Percentiles rank a stretch among this genome's conserved stretches.
Conservation (phyloP, 30 jellyfish, hydroid and myxozoan species). For the Morbakka virulenta region DNA sequence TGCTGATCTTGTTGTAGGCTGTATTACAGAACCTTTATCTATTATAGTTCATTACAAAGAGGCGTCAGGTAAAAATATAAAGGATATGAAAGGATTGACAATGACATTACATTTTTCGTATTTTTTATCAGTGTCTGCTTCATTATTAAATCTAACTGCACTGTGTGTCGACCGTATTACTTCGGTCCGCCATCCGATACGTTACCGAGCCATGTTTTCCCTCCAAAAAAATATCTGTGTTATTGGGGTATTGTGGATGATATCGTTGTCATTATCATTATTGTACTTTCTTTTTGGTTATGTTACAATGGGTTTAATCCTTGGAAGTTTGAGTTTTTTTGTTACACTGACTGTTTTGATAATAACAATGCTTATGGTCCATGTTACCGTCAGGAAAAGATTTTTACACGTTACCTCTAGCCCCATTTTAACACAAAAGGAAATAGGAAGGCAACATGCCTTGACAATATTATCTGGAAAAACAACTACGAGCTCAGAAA, state of each 20-base stretch:
- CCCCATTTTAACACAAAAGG: no score
- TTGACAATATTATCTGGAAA: no score
- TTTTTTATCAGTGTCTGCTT: conserved; percentile 50
- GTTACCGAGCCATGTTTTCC: conserved; percentile 23
- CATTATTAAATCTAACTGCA: conserved; percentile 46
- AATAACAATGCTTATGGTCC: background rate
- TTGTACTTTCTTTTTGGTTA: conserved; percentile 32
- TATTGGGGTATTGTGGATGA: conserved; percentile 12
- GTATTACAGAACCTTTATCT: conserved; percentile 24
- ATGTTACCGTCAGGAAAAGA: background rate
- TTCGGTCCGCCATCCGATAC: conserved; percentile 33
- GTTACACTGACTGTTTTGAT: conserved; percentile 26
- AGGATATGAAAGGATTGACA: conserved; percentile 20
- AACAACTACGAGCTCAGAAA: no score
- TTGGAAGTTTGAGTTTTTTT: conserved; percentile 27
- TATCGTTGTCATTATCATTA: conserved; percentile 11
- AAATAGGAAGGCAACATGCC: no score
- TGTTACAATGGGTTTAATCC: conserved; percentile 19
- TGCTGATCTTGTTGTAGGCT: conserved; percentile 47
- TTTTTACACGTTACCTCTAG: background rate
- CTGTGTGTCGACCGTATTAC: conserved; percentile 46
- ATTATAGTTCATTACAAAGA: conserved; percentile 19
- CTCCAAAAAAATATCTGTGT: conserved; percentile 24
- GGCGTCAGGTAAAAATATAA: conserved; percentile 13
- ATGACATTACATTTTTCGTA: conserved; percentile 28